Conservation (phyloP, 2,797 vertebrate species). For the Lithobates pipiens region DNA sequence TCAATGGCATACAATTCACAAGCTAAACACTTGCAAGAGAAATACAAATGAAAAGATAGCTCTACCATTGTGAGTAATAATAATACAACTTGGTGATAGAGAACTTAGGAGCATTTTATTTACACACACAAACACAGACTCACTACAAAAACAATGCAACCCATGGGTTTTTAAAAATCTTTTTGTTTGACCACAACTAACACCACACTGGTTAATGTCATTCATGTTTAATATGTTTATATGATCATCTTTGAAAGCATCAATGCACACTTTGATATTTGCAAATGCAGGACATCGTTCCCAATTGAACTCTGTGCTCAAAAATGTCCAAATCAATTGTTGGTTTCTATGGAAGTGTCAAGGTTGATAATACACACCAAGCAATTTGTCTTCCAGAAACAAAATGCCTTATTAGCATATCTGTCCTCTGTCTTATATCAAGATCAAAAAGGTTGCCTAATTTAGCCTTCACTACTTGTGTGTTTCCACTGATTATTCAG, state of each 20-base stretch:
- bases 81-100: not conserved
- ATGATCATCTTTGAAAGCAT: conserved; percentile 31
- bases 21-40: not conserved
- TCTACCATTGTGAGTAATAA: no score
- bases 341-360: conserved; percentile 44
- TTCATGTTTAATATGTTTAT: conserved; percentile 6
- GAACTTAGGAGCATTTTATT: not conserved
- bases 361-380: conserved; percentile 12
- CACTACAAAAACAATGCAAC: not conserved
- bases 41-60: not conserved
- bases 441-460: conserved; percentile 21
- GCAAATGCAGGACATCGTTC: conserved; percentile 27
- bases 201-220: conserved; percentile 7
- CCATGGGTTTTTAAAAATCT: not conserved
- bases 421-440: conserved; percentile 38
- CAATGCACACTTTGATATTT: conserved; percentile 38
- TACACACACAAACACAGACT: not conserved
- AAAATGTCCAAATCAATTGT: conserved; percentile 43
- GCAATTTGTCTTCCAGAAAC: conserved; percentile 34
- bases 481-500: conserved; percentile 28
- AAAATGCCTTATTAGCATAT: conserved; percentile 33
- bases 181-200: conserved; percentile 3
- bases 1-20: no score
- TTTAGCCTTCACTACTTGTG: not conserved
- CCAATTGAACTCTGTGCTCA: conserved; percentile 48